These are phyloP conservation scores for Coleophora flavipennella DNA, from an alignment of 2,888 invertebrate species.

Conservation along the genomic window DNA sequence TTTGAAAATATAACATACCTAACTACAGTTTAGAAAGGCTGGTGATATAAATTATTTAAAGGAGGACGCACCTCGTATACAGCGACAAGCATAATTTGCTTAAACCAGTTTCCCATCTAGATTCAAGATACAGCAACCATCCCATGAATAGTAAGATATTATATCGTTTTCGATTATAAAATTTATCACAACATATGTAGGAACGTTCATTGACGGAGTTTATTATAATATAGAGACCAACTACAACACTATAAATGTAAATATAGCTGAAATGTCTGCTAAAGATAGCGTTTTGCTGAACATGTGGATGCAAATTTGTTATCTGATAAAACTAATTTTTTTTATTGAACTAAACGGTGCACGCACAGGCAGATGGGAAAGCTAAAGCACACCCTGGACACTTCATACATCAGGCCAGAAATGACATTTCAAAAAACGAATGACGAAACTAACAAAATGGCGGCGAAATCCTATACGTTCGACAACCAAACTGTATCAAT, in stretches of 20 bases:
- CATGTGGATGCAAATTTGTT: conserved; percentile 1
- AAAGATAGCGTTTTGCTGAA: no score
- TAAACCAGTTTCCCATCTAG: conserved; percentile 41
- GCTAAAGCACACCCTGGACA: no score
- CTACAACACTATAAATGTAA: conserved; percentile 34
- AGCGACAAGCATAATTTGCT: conserved; percentile 49
- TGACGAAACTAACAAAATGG: no score
- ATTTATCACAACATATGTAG: conserved; percentile 8
- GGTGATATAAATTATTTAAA: conserved; percentile 47
- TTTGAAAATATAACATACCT: conserved; percentile 16
- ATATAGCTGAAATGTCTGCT: conserved; percentile 21
- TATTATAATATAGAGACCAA: conserved; percentile 26
- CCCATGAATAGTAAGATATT: conserved; percentile 18
- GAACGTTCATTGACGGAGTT: conserved; percentile 17
- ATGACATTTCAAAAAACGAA: no score
- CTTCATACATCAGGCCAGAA: no score
- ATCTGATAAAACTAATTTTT: conserved; percentile 3
- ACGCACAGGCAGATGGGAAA: no score
- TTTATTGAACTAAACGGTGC: no score
- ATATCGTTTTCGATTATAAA: conserved; percentile 10
- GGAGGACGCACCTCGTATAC: conserved; percentile 43
- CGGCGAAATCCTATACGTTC: no score
- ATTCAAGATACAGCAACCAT: conserved; percentile 20
- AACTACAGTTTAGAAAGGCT: conserved; percentile 49
- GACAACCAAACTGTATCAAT: no score